Conservation (phyloP, 2,797 vertebrate species). For the Sylvilagus floridanus region DNA sequence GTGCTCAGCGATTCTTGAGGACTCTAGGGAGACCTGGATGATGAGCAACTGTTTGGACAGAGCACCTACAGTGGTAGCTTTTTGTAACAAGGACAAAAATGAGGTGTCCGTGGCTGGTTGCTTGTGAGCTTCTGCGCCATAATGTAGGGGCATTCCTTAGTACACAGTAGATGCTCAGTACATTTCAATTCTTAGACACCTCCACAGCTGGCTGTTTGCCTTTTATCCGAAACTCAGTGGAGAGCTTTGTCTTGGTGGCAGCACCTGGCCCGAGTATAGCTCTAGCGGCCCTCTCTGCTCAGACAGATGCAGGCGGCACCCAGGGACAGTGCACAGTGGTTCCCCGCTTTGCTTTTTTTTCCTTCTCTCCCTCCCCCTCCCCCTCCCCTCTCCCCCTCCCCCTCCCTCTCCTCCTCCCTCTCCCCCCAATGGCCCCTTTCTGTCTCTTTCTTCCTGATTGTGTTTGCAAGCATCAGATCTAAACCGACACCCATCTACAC, state of each 20-base stretch:
- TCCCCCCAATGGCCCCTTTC: not conserved
- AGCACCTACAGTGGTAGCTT: not conserved
- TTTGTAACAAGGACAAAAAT: not conserved
- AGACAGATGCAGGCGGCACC: not conserved
- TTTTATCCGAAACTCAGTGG: not conserved
- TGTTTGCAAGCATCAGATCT: constrained; percentile 1
- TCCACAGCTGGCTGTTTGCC: not conserved
- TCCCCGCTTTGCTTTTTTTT: too few relatives aligned
- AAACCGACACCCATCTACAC: not conserved
- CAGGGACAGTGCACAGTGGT: not conserved
- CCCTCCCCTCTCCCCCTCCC: fast-evolving
- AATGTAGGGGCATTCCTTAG: not conserved
- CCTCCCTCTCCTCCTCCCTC: fast-evolving
- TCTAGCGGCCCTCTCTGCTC: not conserved
- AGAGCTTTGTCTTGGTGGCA: not conserved
- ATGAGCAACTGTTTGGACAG: not conserved
- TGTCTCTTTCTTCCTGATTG: not conserved
- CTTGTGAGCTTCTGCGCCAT: not conserved
- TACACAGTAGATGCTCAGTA: not conserved
- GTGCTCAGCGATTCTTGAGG: too few relatives aligned
- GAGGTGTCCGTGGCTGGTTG: not conserved
- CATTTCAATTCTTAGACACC: not conserved
- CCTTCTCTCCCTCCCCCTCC: not conserved
- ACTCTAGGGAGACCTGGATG: too few relatives aligned
- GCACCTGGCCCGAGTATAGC: fast-evolving